Evolutionary conservation across 1,140 invertebrate species (phyloP).

Genomic region (Conus betulinus): DNA sequence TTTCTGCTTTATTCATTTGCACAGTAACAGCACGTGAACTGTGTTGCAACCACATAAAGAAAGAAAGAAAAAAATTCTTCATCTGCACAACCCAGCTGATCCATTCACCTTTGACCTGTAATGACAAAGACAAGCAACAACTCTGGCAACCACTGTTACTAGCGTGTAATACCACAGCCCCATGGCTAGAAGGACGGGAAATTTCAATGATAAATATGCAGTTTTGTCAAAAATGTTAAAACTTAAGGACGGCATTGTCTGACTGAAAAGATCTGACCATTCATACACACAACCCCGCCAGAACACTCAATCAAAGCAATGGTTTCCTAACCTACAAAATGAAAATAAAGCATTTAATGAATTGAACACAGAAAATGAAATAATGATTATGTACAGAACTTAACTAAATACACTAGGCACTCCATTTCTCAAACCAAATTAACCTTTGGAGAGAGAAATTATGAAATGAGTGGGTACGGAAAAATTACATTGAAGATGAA

Average conservation of each 20-base stretch:
- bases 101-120: neutral
- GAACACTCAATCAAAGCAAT: neutral
- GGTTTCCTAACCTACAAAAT: neutral
- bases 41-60: neutral
- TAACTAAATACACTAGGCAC: neutral
- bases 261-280: neutral
- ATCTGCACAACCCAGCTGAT: neutral
- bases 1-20: conserved; percentile 2
- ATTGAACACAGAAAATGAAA: neutral
- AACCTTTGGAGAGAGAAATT: too few species aligned
- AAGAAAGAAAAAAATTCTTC: neutral
- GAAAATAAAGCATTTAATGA: neutral
- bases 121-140: neutral
- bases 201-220: neutral
- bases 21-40: neutral
- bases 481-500: too few species aligned
- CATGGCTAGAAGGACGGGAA: neutral
- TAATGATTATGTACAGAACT: too few species aligned
- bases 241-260: neutral
- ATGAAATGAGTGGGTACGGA: too few species aligned
- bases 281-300: neutral
- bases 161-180: neutral
- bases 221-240: neutral
- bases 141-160: neutral
- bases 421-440: neutral